Evolutionary conservation across 1,140 invertebrate genomes (phyloP).

Genomic region (Cotesia glomerata): DNA sequence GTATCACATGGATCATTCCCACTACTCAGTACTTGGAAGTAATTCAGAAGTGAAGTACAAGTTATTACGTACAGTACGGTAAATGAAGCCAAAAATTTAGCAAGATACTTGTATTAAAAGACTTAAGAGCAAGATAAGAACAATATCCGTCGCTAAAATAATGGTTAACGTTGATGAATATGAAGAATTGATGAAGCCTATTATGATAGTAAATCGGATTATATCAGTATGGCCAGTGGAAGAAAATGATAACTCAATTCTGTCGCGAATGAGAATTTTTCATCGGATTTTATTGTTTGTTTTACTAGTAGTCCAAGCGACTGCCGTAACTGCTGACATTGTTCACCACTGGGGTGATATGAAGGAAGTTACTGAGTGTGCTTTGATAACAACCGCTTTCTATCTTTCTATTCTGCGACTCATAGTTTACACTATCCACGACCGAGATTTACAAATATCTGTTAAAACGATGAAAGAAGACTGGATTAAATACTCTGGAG

Average conservation of each 20-base stretch:
- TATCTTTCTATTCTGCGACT: constrained; percentile 38
- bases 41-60: no score
- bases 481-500: constrained; percentile 33
- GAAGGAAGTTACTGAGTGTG: constrained; percentile 44
- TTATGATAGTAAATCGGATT: constrained; percentile 25
- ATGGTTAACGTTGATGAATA: constrained; percentile 30
- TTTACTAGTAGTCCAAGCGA: constrained; percentile 9
- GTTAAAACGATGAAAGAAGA: constrained; percentile 44
- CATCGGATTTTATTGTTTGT: constrained; percentile 23
- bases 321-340: constrained; percentile 27
- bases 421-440: constrained; percentile 32
- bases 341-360: constrained; percentile 37
- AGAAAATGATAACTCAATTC: not conserved
- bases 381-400: constrained; percentile 32
- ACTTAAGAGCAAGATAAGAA: not conserved
- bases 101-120: not conserved
- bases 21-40: not conserved
- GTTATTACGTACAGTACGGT: not conserved
- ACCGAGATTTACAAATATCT: constrained; percentile 39
- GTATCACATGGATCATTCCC: not conserved
- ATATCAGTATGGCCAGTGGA: constrained; percentile 42
- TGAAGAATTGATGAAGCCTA: constrained; percentile 38
- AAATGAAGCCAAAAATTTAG: not conserved
- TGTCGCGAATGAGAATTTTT: not conserved
- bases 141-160: not conserved